Evolutionary conservation across 2,797 vertebrate species (phyloP).

Genomic region (Arrhamphus sclerolepis): DNA sequence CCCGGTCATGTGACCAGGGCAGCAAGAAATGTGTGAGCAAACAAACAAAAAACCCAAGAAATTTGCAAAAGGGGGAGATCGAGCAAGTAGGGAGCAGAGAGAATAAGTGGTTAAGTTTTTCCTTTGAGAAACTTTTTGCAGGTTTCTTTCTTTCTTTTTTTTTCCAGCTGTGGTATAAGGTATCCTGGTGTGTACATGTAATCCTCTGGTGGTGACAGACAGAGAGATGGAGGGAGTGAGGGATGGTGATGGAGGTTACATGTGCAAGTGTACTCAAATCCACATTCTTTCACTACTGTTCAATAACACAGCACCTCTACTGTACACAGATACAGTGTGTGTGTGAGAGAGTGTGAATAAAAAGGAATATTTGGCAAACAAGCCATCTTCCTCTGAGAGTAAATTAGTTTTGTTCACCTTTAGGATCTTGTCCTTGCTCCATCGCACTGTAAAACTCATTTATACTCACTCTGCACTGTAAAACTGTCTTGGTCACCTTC

Average conservation of each 20-base stretch:
- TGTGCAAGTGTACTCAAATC: slow-evolving; percentile 17
- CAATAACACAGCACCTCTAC: slow-evolving; percentile 38
- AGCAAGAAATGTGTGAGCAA: slow-evolving; percentile 24
- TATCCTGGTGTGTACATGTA: slow-evolving; percentile 61
- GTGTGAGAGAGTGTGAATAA: neutral
- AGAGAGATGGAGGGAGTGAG: slow-evolving; percentile 50
- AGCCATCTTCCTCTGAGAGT: slow-evolving; percentile 35
- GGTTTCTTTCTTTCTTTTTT: slow-evolving; percentile 48
- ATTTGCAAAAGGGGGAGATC: slow-evolving; percentile 17
- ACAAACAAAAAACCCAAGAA: slow-evolving; percentile 35
- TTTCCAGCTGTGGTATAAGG: slow-evolving; percentile 64
- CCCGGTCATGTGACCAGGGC: no score
- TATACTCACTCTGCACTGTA: slow-evolving; percentile 25
- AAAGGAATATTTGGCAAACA: slow-evolving; percentile 15
- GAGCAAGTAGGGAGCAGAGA: slow-evolving; percentile 26
- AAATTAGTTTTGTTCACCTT: slow-evolving; percentile 56
- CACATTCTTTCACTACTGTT: slow-evolving; percentile 34
- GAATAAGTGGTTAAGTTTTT: slow-evolving; percentile 61
- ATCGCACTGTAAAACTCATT: slow-evolving; percentile 52
- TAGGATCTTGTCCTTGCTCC: slow-evolving; percentile 32
- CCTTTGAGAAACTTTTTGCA: slow-evolving; percentile 64
- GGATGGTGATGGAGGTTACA: slow-evolving; percentile 38
- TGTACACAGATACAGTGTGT: slow-evolving; percentile 24
- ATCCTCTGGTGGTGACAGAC: slow-evolving; percentile 72
- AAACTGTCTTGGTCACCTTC: slow-evolving; percentile 35